A percentile compares a stretch with the other conserved stretches of the same genome.
Conservation (phyloP, 1,140 invertebrate genomes). For the Streblospio benedicti region DNA sequence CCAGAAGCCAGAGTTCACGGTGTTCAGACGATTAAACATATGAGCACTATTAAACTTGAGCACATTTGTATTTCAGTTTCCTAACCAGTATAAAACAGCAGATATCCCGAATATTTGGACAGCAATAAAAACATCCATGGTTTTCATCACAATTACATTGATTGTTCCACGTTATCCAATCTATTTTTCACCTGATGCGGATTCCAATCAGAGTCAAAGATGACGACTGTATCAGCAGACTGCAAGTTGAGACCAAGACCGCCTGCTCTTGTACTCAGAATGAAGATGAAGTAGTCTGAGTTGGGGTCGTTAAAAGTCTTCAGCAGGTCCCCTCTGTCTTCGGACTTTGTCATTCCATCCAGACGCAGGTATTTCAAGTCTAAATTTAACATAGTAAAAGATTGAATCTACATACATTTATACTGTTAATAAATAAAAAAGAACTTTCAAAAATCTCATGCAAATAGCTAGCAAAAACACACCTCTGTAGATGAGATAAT, state of each 20-base stretch:
- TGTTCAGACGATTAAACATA: conserved; percentile 70
- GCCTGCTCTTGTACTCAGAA: conserved; percentile 91
- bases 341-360: conserved; percentile 95
- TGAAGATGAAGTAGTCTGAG: conserved; percentile 89
- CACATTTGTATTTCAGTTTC: no score
- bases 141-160: no score
- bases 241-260: conserved; percentile 96
- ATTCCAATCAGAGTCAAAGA: conserved; percentile 99
- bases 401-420: no score
- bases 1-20: conserved; percentile 94
- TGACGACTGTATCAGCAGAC: conserved; percentile 95
- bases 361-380: conserved; percentile 56
- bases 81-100: no score
- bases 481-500: conserved; percentile 82
- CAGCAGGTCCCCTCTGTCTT: conserved; percentile 88
- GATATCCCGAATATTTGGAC: no score
- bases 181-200: conserved; percentile 79
- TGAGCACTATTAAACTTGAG: no score
- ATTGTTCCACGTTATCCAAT: no score
- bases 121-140: no score
- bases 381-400: no score
- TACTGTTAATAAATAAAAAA: background rate
- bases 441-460: background rate
- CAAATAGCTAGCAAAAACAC: background rate
- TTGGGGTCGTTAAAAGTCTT: conserved; percentile 83